A percentile compares a stretch with the other conserved stretches of the same genome.
Evolutionary conservation across 2,113 vertebrate genomes (phyloP).

Genomic region (Brachypteracias leptosomus): DNA sequence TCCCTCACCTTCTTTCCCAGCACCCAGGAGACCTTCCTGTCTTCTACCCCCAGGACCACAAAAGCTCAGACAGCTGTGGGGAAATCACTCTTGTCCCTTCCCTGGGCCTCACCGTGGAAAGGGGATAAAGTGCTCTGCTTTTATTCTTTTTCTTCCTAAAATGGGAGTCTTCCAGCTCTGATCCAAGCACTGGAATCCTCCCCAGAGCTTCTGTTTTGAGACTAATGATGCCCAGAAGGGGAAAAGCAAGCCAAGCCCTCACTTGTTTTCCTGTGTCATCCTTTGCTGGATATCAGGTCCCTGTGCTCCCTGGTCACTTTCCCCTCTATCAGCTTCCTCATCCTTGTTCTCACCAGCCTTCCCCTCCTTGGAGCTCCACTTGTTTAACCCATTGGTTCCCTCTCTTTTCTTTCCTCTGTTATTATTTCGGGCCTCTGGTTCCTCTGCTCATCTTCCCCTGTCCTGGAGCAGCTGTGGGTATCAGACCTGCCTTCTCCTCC

Average conservation of each 20-base stretch:
- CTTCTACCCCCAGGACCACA: neutral
- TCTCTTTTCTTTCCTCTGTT: neutral
- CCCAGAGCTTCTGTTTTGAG: slow-evolving; percentile 24
- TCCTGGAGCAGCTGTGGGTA: neutral
- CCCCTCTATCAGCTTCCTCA: neutral
- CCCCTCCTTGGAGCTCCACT: neutral
- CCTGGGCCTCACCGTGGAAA: slow-evolving; percentile 6
- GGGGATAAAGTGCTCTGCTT: neutral
- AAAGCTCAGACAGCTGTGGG: neutral
- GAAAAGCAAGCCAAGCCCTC: neutral
- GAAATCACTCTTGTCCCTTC: neutral
- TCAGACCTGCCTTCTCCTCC: neutral
- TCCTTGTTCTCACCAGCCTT: neutral
- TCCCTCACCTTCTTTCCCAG: neutral
- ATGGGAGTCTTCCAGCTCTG: slow-evolving; percentile 36
- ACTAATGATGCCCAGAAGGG: slow-evolving; percentile 5
- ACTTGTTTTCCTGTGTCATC: neutral
- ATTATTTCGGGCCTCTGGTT: neutral
- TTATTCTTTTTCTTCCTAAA: slow-evolving; percentile 56
- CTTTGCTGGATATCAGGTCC: neutral
- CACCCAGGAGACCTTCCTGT: neutral
- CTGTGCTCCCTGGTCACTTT: neutral
- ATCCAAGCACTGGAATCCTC: slow-evolving; percentile 24
- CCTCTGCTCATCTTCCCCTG: neutral
- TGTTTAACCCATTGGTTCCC: neutral